Percentiles rank a stretch among this genome's conserved stretches.
phyloP scores from a whole-genome alignment of 1,140 invertebrate genomes.

The Pseudomyrmex gracilis region DNA sequence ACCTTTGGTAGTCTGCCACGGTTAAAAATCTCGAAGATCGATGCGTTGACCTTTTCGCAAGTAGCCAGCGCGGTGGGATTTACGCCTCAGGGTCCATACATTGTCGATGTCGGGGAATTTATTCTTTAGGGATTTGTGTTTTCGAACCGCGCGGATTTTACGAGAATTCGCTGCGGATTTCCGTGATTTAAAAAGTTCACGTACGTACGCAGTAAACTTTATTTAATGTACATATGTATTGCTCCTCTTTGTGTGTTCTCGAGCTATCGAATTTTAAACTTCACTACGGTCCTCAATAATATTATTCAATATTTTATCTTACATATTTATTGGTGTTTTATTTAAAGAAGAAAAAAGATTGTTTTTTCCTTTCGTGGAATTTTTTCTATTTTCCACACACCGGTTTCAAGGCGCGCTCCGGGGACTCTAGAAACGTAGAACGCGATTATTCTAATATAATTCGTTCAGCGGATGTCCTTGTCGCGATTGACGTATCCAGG shows the following conservation, averaged over 20 bases:
- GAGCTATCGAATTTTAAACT: no score
- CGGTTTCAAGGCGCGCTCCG: conserved; percentile 10
- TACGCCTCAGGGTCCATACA: conserved; percentile 28
- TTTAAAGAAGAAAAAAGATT: no score
- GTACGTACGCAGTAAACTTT: no score
- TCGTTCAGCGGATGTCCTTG: conserved; percentile 80
- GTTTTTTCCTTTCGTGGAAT: neutral
- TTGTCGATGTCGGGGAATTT: conserved; percentile 31
- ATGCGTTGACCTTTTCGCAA: conserved; percentile 65
- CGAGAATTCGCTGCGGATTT: neutral
- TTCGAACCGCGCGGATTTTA: neutral
- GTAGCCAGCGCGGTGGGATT: neutral
- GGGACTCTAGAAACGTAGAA: conserved; percentile 69
- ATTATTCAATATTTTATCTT: no score
- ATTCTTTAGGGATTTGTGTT: conserved; percentile 32
- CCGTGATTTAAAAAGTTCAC: no score
- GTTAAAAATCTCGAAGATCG: conserved; percentile 53
- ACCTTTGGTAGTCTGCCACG: conserved; percentile 66
- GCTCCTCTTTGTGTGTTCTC: no score
- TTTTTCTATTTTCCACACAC: conserved; percentile 22
- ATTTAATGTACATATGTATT: no score
- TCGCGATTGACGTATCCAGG: conserved; percentile 75
- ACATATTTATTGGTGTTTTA: no score
- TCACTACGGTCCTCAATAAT: no score
- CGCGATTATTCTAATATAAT: conserved; percentile 80